phyloP scores from a whole-genome alignment of 2,113 vertebrate species.

The Pseudorasbora parva region DNA sequence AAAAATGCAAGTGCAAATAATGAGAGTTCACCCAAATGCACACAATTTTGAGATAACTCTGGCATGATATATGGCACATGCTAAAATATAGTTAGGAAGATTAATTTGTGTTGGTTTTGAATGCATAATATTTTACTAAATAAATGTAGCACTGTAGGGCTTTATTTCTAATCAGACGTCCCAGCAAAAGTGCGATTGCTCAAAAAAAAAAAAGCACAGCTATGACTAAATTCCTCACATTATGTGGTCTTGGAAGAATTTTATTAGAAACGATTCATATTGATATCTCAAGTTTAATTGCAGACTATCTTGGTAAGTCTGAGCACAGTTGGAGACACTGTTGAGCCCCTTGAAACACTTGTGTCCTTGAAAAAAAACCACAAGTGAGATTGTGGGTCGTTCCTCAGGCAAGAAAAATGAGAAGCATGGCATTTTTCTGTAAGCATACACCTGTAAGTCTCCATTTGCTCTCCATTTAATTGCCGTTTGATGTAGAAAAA shows the following conservation, averaged over 20 bases:
- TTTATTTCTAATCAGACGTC: too few relatives aligned
- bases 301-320: neutral
- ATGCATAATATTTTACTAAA: neutral
- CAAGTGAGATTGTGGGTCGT: neutral
- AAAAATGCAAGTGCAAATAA: neutral
- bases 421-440: neutral
- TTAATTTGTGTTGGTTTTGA: neutral
- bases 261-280: neutral
- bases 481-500: neutral
- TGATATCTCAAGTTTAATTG: neutral
- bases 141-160: too few relatives aligned
- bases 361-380: neutral
- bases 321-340: neutral
- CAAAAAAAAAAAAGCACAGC: too few relatives aligned
- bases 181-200: too few relatives aligned
- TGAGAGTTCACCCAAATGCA: neutral
- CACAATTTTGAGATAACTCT: neutral
- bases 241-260: neutral
- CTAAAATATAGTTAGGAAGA: neutral
- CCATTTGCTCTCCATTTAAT: neutral
- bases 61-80: neutral
- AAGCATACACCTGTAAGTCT: neutral
- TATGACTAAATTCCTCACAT: neutral
- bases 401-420: neutral
- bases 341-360: neutral